Evolutionary conservation across 1,140 invertebrate genomes (phyloP), one percentile per base, ranked within the genome.

Genomic region (Catajapyx aquilonaris): DNA sequence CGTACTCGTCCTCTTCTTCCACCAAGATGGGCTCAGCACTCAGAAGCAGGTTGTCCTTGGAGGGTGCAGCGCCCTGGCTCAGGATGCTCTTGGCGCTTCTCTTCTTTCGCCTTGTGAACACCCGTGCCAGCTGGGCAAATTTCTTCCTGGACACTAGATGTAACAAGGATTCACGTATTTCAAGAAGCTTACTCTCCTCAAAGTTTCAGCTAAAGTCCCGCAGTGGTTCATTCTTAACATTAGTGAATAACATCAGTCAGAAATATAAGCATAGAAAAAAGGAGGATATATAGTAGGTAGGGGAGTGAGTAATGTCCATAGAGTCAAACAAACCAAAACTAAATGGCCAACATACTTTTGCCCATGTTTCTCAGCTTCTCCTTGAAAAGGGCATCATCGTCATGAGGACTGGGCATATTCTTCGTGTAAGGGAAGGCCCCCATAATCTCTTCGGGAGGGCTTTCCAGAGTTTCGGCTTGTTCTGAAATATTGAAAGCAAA

Each of bases 281-380:
- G n/a, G n/a, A n/a, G n/a, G n/a, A n/a, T n/a, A n/a, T n/a, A n/a
- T n/a, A n/a, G n/a, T n/a, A n/a, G n/a, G n/a, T n/a, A n/a, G n/a
- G n/a, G n/a, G n/a, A n/a, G n/a, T n/a, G n/a, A n/a, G n/a, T n/a
- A n/a, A n/a, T n/a, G n/a, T n/a, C n/a, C n/a, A n/a, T n/a, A n/a
- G n/a, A n/a, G n/a, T n/a, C n/a, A n/a, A n/a, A n/a, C n/a, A n/a
- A n/a, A 9, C 28, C 21, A 18, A 43, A 28, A 30, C 21, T 28
- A 10, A 28, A 28, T 10, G 25, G 15, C 18, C n/a, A 4, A 16
- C 45, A 46, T 51, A 78, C 76, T 57, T 71, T 84, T 83, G 17
- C 83, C 81, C 81, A 86, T 87, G 56, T 85, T 79, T 57, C 72
- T 76, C 17, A 87, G 56, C 50, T 78, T 70, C 57, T 84, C 78